A percentile compares a stretch with the other conserved stretches of the same genome.
These are phyloP conservation scores for Hycleus cichorii DNA, from an alignment of 1,140 invertebrate species.

Conservation along the genomic window DNA sequence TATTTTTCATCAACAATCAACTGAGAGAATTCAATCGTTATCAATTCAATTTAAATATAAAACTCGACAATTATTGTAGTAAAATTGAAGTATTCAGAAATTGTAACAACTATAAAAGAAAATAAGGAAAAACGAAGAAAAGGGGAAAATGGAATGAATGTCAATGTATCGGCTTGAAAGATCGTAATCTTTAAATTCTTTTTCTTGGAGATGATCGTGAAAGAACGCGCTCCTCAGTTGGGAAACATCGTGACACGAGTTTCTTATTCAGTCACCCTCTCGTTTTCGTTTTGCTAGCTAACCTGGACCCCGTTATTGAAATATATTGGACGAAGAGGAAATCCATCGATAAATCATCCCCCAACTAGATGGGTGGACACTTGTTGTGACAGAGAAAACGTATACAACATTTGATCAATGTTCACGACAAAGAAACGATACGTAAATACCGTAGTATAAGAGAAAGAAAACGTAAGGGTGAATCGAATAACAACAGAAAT, in stretches of 20 bases:
- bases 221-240: conserved; percentile 11
- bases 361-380: conserved; percentile 21
- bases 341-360: conserved; percentile 24
- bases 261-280: conserved; percentile 18
- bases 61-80: too few species aligned
- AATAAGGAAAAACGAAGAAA: background rate
- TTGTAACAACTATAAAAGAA: background rate
- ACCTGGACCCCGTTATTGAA: conserved; percentile 21
- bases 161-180: conserved; percentile 6
- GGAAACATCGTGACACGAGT: conserved; percentile 19
- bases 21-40: too few species aligned
- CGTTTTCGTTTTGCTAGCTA: background rate
- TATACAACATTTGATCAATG: background rate
- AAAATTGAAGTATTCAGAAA: background rate
- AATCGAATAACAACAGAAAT: too few species aligned
- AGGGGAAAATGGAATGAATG: background rate
- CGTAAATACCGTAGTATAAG: too few species aligned
- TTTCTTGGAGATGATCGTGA: conserved; percentile 9
- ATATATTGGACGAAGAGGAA: conserved; percentile 21
- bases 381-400: conserved; percentile 16
- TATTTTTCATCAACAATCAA: too few species aligned
- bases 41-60: too few species aligned
- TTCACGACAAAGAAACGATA: too few species aligned
- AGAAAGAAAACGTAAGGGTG: too few species aligned
- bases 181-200: conserved; percentile 16